Evolutionary conservation across 1,140 invertebrate genomes (phyloP), one percentile per base, ranked within the genome.

Genomic region (Belonocnema kinseyi): DNA sequence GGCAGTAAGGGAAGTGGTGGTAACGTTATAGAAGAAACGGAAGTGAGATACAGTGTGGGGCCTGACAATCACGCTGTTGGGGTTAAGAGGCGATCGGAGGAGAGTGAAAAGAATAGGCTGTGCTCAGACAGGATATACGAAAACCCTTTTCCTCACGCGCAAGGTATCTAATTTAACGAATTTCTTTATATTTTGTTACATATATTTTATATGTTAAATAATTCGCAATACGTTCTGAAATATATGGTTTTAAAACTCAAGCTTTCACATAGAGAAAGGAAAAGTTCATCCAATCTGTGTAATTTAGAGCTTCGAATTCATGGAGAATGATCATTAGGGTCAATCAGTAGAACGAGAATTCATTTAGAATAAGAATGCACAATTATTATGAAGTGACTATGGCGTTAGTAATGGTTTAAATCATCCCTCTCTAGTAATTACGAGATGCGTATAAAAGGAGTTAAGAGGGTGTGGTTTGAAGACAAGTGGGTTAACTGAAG

Each of bases 381-480:
- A 66, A 66, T 66, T 66, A 66, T 66, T 40, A 66, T 66, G 26
- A 66, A 66, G 61, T 66, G 61, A 40, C 16, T 66, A 66, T 17
- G n/a, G 61, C 14, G 61, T 40, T 14, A 66, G 26, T 66, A 66
- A 66, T 66, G 26, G 61, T 66, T 66, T 40, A 66, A 66, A 66
- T 66, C 40, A 46, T 46, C 10, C 40, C 10, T 46, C 40, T 46
- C 40, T 46, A 46, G 40, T 46, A 33, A 66, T 66, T 77, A 73
- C 52, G 56, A 53, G 72, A 16, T 33, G 21, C 16, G 72, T 50
- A 26, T 26, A 61, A 77, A 56, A 40, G 50, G 19, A 46, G 11
- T 40, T 17, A 52, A 73, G 40, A 61, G 66, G 54, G n/a, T 54
- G 54, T 76, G 76, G 56, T 53, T 76, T 74, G 56, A 58, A 61